Evolutionary conservation across 2,888 invertebrate species (phyloP), one percentile per base, ranked within the genome.

Genomic region (Monoplex corrugatus): DNA sequence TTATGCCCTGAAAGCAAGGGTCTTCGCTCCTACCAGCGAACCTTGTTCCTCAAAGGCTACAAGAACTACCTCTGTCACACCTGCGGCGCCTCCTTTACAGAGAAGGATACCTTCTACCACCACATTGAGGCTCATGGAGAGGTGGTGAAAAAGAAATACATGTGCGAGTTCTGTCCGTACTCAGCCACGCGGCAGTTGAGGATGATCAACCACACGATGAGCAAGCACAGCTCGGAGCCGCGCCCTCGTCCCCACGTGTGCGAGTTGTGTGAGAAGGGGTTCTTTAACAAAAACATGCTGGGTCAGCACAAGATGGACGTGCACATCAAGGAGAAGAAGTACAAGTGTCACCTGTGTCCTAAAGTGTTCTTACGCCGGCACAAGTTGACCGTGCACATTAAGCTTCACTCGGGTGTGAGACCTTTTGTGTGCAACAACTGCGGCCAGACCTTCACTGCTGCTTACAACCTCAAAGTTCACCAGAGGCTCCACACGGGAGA

Each of bases 301-400:
- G 40, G 40, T 19, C 35, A 44, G 40, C 80, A 87, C 80, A 38
- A 92, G 82, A 85, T 90, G 78, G 86, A 89, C 40, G 75, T 57
- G n/a, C 80, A 87, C 80, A 38, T 80, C 40, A 50, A 40, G 32
- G 87, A 78, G 0, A 87, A 80, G 57, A 35, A 19, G 2, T 80
- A 35, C 80, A 45, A 32, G 40, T 87, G 87, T 57, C 45, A 50
- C n/a, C 50, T 40, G 45, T 87, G 87, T 19, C 57, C 80, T 13
- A 80, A 78, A 45, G 80, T 38, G 50, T 87, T 87, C 80, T 28
- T 43, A 13, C 45, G 40, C n/a, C 38, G 75, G 8, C 57, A 80
- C 40, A 72, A 87, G 57, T 63, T 80, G 40, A 57, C 40, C 28
- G 32, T n/a, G 38, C 87, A 87, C 57, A 78, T 80, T 16, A n/a